Evolutionary conservation across 2,113 vertebrate genomes (phyloP).

Genomic region (Oryzias javanicus): DNA sequence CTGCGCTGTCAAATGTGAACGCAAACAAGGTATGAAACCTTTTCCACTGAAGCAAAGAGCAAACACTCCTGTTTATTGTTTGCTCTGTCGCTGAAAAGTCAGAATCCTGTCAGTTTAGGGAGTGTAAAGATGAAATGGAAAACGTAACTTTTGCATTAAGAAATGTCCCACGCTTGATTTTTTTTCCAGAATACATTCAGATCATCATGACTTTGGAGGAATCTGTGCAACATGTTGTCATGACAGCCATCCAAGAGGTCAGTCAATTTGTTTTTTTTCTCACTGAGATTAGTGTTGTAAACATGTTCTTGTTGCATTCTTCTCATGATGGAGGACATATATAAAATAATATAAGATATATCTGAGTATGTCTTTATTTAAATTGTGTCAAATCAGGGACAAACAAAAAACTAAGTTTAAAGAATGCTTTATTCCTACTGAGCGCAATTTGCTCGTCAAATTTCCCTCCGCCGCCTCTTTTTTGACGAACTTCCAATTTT

Average conservation of each 20-base stretch:
- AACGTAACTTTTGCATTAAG: constrained; percentile 1
- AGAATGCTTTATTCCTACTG: too few relatives aligned
- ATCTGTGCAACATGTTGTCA: constrained; percentile 96
- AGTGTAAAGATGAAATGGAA: constrained; percentile 1
- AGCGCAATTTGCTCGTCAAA: too few relatives aligned
- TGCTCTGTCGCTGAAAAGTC: not conserved
- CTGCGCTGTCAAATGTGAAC: constrained; percentile 95
- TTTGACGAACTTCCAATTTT: too few relatives aligned
- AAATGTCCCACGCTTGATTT: constrained; percentile 5
- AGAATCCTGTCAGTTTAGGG: not conserved
- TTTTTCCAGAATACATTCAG: constrained; percentile 88
- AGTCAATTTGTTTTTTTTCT: constrained; percentile 21
- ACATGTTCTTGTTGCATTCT: too few relatives aligned
- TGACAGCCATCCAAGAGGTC: constrained; percentile 98
- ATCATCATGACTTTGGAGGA: constrained; percentile 98
- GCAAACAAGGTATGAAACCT: constrained; percentile 85
- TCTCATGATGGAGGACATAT: too few relatives aligned
- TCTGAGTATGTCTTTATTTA: too few relatives aligned
- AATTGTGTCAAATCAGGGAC: too few relatives aligned
- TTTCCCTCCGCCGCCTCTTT: too few relatives aligned
- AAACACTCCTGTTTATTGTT: not conserved
- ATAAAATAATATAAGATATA: too few relatives aligned
- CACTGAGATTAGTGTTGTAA: not conserved
- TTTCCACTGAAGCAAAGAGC: not conserved
- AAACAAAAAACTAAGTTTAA: too few relatives aligned